Base-by-base conservation (phyloP, 1,140 invertebrate species). In the Caenorhabditis briggsae region DNA sequence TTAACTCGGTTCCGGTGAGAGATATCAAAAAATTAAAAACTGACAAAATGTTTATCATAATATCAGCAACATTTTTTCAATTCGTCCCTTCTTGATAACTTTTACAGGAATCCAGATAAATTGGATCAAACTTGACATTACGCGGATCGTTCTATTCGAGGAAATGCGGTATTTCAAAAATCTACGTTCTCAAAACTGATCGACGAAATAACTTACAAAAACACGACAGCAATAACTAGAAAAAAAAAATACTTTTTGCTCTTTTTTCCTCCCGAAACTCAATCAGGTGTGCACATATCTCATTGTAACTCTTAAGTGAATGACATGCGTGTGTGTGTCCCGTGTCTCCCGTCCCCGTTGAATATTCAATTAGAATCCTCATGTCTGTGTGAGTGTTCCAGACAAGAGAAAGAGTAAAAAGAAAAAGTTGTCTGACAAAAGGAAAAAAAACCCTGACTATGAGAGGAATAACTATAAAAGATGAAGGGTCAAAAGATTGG, bases 361-460 rank as follows among this genome's bases (percentile, higher is more conserved):
- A 64, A 64, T 64, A 64, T 64, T 64, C 59, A 64, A 64, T 64
- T 64, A 64, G 20, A 64, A 64, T 58, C 16, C 56, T 59, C 59
- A 64, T 64, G 59, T 64, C 59, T 64, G 18, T 58, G 20, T 9
- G 56, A 58, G 56, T 59, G 56, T 59, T 59, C 56, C 56, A 59
- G 16, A 20, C 20, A 59, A 14, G 25, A 59, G 25, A 64, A 16
- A 25, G 11, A 33, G 16, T 33, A 64, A 11, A 64, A 64, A 25
- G 16, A 64, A 33, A 64, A 64, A 64, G 20, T 58, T 53, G 50
- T 14, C 11, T 53, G 50, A 53, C 50, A 53, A 59, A 59, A 59
- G 56, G n/a, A 59, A 59, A 59, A 59, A 20, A n/a, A 59, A n/a
- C 1, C 33, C 33, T 33, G 33, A 33, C 33, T 33, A 9, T n/a